These are phyloP conservation scores for Turritopsis rubra DNA, from an alignment of 30 jellyfish, hydroid and myxozoan species.

Conservation along the genomic window DNA sequence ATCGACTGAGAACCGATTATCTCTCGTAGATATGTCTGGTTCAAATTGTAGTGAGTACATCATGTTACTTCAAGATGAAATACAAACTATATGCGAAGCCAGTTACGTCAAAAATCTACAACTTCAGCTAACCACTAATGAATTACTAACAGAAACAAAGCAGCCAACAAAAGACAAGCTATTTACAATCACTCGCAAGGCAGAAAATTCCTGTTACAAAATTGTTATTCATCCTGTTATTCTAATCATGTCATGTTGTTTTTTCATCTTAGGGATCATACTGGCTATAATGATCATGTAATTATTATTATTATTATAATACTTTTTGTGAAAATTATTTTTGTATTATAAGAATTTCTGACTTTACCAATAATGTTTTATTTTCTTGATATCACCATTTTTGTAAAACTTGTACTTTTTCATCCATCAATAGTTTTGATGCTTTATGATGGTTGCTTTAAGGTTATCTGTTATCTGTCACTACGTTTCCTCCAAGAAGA, in stretches of 20 bases:
- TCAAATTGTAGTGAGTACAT: neutral
- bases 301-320: neutral
- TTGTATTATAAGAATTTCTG: neutral
- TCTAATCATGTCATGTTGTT: neutral
- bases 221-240: slow-evolving; percentile 1
- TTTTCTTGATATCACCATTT: neutral
- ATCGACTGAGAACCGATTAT: neutral
- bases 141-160: neutral
- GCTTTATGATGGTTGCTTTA: no score
- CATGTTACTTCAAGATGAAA: neutral
- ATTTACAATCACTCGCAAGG: neutral
- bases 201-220: neutral
- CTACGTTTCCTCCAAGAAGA: no score
- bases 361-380: neutral
- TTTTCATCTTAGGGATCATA: neutral
- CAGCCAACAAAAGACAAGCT: neutral
- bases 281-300: neutral
- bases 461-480: no score
- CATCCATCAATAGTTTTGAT: neutral
- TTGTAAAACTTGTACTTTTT: neutral
- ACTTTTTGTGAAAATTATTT: neutral
- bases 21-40: neutral
- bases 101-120: neutral
- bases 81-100: neutral
- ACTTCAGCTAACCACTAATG: neutral